Evolutionary conservation across 2,797 vertebrate genomes (phyloP).

Genomic region (Oryzias sinensis): DNA sequence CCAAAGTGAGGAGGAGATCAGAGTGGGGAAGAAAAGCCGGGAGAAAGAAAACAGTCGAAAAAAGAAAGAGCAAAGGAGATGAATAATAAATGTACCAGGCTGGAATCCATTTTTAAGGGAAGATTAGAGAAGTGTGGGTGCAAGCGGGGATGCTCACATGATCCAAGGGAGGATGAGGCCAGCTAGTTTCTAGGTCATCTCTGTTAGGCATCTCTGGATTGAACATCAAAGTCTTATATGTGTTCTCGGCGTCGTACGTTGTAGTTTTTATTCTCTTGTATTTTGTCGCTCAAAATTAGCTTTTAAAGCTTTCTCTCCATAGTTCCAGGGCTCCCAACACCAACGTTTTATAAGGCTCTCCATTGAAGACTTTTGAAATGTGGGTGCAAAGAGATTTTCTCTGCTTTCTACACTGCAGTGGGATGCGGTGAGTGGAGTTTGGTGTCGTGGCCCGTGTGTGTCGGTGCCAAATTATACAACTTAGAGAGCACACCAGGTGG

Average conservation of each 20-base stretch:
- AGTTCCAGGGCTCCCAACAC: too few species aligned
- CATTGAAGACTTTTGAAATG: neutral
- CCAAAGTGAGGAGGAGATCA: conserved; percentile 54
- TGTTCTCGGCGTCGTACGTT: conserved; percentile 8
- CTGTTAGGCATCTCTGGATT: conserved; percentile 42
- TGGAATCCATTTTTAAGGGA: conserved; percentile 70
- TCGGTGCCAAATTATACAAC: conserved; percentile 31
- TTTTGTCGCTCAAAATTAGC: neutral
- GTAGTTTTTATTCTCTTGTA: neutral
- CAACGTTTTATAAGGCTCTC: too few species aligned
- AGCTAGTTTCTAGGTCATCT: conserved; percentile 68
- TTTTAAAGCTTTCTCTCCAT: too few species aligned
- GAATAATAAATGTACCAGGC: conserved; percentile 72
- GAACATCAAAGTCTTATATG: conserved; percentile 48
- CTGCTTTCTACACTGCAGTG: conserved; percentile 4
- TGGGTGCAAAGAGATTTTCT: neutral
- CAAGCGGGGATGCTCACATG: conserved; percentile 55
- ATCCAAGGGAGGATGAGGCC: conserved; percentile 50
- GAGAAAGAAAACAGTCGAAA: conserved; percentile 40
- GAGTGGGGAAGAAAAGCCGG: conserved; percentile 35
- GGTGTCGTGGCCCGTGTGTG: conserved; percentile 17
- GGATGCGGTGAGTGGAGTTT: conserved; percentile 11
- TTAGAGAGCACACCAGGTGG: conserved; percentile 46
- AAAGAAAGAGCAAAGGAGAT: conserved; percentile 52
- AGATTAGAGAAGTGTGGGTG: conserved; percentile 63